Base-by-base conservation (phyloP, 2,797 vertebrate species). In the Scolopax rusticola region DNA sequence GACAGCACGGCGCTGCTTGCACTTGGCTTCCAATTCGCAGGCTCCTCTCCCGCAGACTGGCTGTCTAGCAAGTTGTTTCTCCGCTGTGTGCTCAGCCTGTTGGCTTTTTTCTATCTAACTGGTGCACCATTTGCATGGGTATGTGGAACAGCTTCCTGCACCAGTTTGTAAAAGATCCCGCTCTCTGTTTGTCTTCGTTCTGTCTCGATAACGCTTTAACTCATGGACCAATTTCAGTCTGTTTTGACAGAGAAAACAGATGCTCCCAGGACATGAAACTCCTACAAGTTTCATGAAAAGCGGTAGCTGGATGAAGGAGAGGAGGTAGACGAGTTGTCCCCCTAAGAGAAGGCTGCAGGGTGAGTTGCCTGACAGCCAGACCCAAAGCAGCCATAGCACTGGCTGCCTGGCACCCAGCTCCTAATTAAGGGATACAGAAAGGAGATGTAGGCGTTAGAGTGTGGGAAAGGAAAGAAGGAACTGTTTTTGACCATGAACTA, bases 1-100 rank as follows among this genome's bases (percentile, higher is more conserved):
- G 87, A 59, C 30, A 8, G 67, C 4, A 0, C 0, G 5, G 32
- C 51, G 0, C 71, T 91, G 91, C 33, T 89, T 38, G 87, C 1
- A 1, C 79, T 83, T 64, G 82, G 53, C 91, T 89, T 0, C 0
- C 10, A 8, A 11, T 50, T 2, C 0, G 15, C 78, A 8, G 92
- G 67, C 91, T 90, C 48, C 61, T 80, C 36, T 95, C 79, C 79
- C 64, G 73, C 89, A 90, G 82, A n/a, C 80, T 53, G 53, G 65
- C 73, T 85, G 85, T 86, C 95, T 94, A 28, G 79, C 82, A 75
- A 70, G 82, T 81, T 81, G 57, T 71, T 93, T 67, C 91, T 93
- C 73, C 8, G 1, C 51, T 89, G 36, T 59, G 40, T 85, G 45
- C 14, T 74, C 82, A 91, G 87, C 43, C 78, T 93, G 81, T 40